phyloP scores from a whole-genome alignment of 2,888 invertebrate species.

The Omphaloscelis lunosa region DNA sequence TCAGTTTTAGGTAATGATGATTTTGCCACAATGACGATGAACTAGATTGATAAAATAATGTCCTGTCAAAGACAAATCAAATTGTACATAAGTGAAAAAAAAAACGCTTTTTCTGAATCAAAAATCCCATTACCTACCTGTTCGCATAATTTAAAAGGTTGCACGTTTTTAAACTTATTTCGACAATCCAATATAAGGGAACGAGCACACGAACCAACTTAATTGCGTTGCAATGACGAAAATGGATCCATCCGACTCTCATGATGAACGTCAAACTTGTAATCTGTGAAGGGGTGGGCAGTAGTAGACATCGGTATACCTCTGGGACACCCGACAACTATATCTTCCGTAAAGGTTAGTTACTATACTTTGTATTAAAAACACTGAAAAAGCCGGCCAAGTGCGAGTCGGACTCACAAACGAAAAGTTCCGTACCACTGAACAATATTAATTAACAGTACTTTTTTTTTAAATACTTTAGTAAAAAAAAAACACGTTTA shows the following conservation, averaged over 20 bases:
- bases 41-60: background rate
- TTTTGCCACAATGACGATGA: background rate
- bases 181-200: conserved; percentile 38
- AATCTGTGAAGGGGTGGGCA: conserved; percentile 5
- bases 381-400: background rate
- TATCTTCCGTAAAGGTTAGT: background rate
- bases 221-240: conserved; percentile 40
- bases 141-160: conserved; percentile 31
- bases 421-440: no score
- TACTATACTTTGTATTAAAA: background rate
- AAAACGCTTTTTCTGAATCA: conserved; percentile 3
- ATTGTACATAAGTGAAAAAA: background rate
- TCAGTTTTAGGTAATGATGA: background rate
- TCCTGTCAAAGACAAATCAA: background rate
- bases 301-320: background rate
- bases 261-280: conserved; percentile 25
- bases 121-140: conserved; percentile 37
- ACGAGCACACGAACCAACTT: conserved; percentile 31
- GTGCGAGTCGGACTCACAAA: no score
- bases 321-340: background rate
- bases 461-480: no score
- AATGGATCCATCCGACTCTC: conserved; percentile 20
- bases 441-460: no score
- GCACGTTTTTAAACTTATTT: conserved; percentile 45
- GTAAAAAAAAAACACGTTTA: no score